Evolutionary conservation across 2,888 invertebrate species (phyloP).

Genomic region (Imbricaverruca yamaguchii): DNA sequence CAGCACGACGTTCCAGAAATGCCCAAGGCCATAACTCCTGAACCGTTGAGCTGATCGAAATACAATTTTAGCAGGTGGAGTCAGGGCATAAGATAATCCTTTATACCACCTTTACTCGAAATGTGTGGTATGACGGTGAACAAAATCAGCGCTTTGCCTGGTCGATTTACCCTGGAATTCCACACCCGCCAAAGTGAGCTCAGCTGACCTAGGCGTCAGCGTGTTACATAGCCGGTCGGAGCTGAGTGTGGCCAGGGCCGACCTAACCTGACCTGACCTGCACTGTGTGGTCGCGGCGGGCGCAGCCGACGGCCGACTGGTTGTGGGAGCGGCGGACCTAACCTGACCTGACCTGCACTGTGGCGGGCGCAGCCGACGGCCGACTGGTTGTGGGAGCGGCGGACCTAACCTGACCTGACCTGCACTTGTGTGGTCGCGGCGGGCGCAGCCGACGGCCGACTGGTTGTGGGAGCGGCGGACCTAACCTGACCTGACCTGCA

Average conservation of each 20-base stretch:
- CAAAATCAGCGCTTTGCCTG: no score
- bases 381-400: slow-evolving; percentile 49
- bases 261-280: slow-evolving; percentile 53
- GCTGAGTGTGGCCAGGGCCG: no score
- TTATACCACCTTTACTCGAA: no score
- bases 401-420: slow-evolving; percentile 44
- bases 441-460: slow-evolving; percentile 69
- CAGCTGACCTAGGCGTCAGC: slow-evolving; percentile 33
- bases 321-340: slow-evolving; percentile 50
- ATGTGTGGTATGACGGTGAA: no score
- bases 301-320: slow-evolving; percentile 67
- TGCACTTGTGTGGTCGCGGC: slow-evolving; percentile 70
- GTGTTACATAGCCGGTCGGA: slow-evolving; percentile 39
- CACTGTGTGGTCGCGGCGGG: slow-evolving; percentile 67
- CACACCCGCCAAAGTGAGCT: no score
- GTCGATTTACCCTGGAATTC: no score
- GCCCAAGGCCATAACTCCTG: no score
- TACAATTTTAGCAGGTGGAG: no score
- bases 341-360: slow-evolving; percentile 60
- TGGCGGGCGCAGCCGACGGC: slow-evolving; percentile 72
- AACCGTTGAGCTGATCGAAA: no score
- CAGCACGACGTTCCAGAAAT: no score
- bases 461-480: slow-evolving; percentile 51
- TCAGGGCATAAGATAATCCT: no score
- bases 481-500: slow-evolving; percentile 55